Base-by-base conservation (phyloP, 2,113 vertebrate species). In the Pristiophorus japonicus region DNA sequence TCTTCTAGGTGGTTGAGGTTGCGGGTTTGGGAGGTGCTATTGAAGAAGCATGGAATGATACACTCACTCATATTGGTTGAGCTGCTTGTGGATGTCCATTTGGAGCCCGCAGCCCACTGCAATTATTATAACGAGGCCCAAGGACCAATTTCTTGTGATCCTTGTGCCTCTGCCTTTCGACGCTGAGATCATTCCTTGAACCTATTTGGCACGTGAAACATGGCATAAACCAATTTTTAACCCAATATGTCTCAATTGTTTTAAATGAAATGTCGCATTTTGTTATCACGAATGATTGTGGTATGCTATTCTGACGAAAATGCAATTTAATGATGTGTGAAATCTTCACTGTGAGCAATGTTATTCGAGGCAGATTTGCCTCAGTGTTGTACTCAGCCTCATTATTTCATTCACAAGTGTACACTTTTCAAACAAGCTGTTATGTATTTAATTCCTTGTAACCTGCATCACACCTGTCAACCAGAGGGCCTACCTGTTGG, bases 391-490 rank as follows among this genome's bases (percentile, higher is more conserved):
- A 51, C 51, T 51, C 51, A 14, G 62, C 45, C 93, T 94, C 93
- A 73, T 94, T 94, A 70, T 70, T 94, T 73, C 65, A 65, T 24
- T 94, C 45, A 34, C 93, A 47, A 34, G 66, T 73, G 4, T 51
- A 30, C 45, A 94, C 66, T 94, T 94, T 94, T 45, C 66, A 67
- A 93, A n/a, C n/a, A n/a, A n/a, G n/a, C n/a, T n/a, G n/a, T n/a
- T n/a, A n/a, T n/a, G n/a, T n/a, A n/a, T n/a, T n/a, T n/a, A n/a
- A n/a, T n/a, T n/a, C n/a, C n/a, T n/a, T n/a, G n/a, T n/a, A n/a
- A n/a, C n/a, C n/a, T n/a, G n/a, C n/a, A n/a, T n/a, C n/a, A n/a
- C n/a, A n/a, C n/a, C n/a, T n/a, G n/a, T n/a, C n/a, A n/a, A n/a
- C n/a, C n/a, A n/a, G n/a, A n/a, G n/a, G n/a, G n/a, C n/a, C n/a